These are phyloP conservation scores for Cosmia pyralina DNA, from an alignment of 2,888 invertebrate genomes.

Conservation along the genomic window DNA sequence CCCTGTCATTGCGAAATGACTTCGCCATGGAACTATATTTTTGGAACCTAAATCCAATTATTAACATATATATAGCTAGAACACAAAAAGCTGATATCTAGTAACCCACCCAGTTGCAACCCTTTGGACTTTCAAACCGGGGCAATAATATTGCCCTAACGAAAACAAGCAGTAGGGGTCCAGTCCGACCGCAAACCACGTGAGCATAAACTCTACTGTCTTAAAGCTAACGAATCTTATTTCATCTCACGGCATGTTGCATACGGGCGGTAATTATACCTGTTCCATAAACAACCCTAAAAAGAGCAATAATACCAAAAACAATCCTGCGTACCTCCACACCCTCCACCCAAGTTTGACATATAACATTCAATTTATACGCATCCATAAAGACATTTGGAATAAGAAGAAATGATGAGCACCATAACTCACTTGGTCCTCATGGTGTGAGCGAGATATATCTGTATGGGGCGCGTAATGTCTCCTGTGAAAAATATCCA, in stretches of 20 bases:
- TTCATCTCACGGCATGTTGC: no score
- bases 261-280: no score
- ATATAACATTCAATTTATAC: conserved; percentile 68
- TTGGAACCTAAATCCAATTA: background rate
- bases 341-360: conserved; percentile 44
- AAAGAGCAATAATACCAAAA: background rate
- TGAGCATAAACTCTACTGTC: no score
- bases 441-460: conserved; percentile 69
- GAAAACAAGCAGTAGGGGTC: conserved; percentile 51
- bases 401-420: conserved; percentile 73
- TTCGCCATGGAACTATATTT: background rate
- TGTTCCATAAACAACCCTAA: no score
- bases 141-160: conserved; percentile 25
- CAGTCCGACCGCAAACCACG: conserved; percentile 61
- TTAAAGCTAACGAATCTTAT: no score
- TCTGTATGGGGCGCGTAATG: conserved; percentile 64
- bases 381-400: conserved; percentile 73
- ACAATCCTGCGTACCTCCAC: no score
- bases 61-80: no score
- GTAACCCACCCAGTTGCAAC: background rate
- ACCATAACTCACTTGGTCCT: conserved; percentile 72
- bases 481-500: conserved; percentile 58
- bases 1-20: background rate
- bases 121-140: background rate
- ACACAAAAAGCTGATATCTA: no score